These are phyloP conservation scores for Rhagoletis pomonella DNA, from an alignment of 1,140 invertebrate genomes.

Conservation along the genomic window DNA sequence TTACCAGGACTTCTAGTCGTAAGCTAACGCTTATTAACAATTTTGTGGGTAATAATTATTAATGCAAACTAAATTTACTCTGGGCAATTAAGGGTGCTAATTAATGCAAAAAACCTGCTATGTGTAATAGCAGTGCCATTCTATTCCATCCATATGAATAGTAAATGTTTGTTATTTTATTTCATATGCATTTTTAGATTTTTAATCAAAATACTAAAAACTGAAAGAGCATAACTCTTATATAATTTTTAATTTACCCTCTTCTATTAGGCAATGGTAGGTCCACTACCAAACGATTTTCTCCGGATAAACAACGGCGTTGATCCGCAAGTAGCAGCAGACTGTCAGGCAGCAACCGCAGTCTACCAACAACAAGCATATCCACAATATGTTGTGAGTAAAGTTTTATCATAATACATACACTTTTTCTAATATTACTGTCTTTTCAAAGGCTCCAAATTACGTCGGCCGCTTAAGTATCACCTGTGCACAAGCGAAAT, in stretches of 20 bases:
- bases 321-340: constrained; percentile 83
- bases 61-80: background rate
- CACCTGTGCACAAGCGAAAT: constrained; percentile 89
- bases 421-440: constrained; percentile 64
- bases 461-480: constrained; percentile 85
- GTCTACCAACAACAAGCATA: constrained; percentile 83
- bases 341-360: constrained; percentile 86
- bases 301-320: constrained; percentile 79
- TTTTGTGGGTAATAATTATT: background rate
- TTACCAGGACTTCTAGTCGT: too few relatives aligned
- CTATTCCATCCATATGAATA: too few relatives aligned
- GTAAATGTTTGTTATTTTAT: too few relatives aligned
- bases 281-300: constrained; percentile 88
- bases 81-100: background rate
- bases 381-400: constrained; percentile 58
- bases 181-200: too few relatives aligned
- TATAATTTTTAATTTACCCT: background rate
- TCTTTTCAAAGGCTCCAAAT: constrained; percentile 76
- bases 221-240: too few relatives aligned
- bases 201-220: too few relatives aligned
- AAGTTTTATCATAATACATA: background rate
- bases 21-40: too few relatives aligned
- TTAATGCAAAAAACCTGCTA: background rate
- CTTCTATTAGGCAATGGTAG: constrained; percentile 81
- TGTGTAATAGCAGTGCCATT: too few relatives aligned